Evolutionary conservation across 2,113 vertebrate genomes (phyloP), one percentile per base, ranked within the genome.

Genomic region (Mobula hypostoma): DNA sequence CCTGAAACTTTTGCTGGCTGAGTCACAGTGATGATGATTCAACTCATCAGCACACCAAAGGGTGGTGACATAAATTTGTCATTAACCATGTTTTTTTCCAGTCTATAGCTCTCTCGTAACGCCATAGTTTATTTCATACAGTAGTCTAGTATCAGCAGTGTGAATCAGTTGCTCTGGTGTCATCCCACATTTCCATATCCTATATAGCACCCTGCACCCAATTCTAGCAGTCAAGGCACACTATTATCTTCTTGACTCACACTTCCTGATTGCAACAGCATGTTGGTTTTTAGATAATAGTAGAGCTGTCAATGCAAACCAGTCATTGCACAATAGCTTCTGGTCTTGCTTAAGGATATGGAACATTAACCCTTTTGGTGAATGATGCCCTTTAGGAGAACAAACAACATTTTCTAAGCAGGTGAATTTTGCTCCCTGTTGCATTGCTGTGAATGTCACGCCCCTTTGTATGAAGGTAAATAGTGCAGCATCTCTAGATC

Each of bases 161-260:
- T 19, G 29, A 90, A n/a, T 90, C 61, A 90, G 29, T 63, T 7
- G 63, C 21, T 32, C 12, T 66, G 63, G 17, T 12, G n/a, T 90
- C n/a, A n/a, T n/a, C 5, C 68, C 29, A 90, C 85, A 66, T 88
- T 61, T 61, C 63, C 6, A 7, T 90, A 63, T 7, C 12, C 85
- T 90, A 66, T 14, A n/a, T n/a, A 63, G 5, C 24, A n/a, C 27
- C 29, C 24, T 66, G 14, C 63, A 3, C n/a, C 61, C 61, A 66
- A 85, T 66, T 90, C 85, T 32, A 29, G 7, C 63, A 90, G 61
- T 32, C 29, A 32, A 90, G 66, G 19, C 61, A 66, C n/a, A 19
- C 85, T 66, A 90, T 90, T 90, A 90, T 90, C 61, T 66, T 19
- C 7, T 66, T 90, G 85, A 68, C 12, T 90, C 85, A 90, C 29